Evolutionary conservation across 2,797 vertebrate species (phyloP), one percentile per base, ranked within the genome.

Genomic region (Pangasius macronema): DNA sequence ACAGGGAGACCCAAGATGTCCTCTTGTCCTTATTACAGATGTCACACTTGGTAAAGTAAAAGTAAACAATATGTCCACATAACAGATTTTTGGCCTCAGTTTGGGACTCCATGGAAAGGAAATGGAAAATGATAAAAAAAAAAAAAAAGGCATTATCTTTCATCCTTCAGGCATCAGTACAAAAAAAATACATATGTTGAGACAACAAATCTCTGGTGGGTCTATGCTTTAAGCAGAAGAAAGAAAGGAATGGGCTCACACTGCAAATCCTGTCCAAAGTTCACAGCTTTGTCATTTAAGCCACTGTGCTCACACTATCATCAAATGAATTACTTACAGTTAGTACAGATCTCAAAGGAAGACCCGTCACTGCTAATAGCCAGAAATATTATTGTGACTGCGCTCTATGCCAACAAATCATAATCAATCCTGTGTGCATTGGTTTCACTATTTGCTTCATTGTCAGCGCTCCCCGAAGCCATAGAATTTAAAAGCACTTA

Each of bases 271-370:
- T 36, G 70, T 83, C 27, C 59, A 70, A 82, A 27, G 79, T 87
- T 82, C 81, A 72, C 63, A 55, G 79, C 42, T 65, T 46, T 5
- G 42, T 57, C 63, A n/a, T 80, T 86, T 86, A 85, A 63, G 46
- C 63, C 72, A 85, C 83, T 75, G 83, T 72, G 65, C 67, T 72
- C 51, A 59, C 36, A 75, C 68, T 46, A 11, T 85, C 72, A 65
- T 65, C 59, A 77, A 55, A 77, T 65, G n/a, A 85, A 77, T 85
- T 77, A 85, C 72, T 85, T 85, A 77, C 83, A 75, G 84, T 77
- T 77, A 76, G 63, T 77, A 85, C 57, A 63, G 42, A 82, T 36
- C 67, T 82, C 83, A 82, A 30, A 72, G 49, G 65, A 85, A 49
- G 83, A 87, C 39, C 42, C 9, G 42, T 73, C 68, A 72, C n/a